phyloP scores from a whole-genome alignment of 2,797 vertebrate species.

The Lithobates pipiens region DNA sequence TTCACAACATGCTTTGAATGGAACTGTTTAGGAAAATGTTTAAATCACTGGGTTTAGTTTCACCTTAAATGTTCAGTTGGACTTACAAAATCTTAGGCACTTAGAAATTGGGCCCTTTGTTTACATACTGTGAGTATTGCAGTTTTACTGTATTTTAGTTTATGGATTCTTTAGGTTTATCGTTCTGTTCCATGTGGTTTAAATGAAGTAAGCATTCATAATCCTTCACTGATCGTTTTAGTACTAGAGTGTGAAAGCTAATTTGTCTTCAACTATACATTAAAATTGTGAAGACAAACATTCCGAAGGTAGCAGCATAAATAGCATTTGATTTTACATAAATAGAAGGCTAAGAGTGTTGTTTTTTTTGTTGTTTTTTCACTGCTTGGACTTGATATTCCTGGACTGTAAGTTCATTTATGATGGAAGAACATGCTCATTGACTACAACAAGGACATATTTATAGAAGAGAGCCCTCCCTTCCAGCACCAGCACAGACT shows the following conservation, averaged over 20 bases:
- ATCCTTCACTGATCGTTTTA: neutral
- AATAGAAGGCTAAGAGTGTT: conserved; percentile 41
- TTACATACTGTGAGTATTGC: no score
- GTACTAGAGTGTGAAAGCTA: neutral
- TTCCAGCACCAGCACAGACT: conserved; percentile 87
- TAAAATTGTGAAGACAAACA: conserved; percentile 72
- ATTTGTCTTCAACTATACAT: neutral
- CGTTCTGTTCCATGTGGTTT: neutral
- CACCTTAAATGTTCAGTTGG: no score
- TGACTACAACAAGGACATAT: conserved; percentile 85
- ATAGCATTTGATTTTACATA: conserved; percentile 69
- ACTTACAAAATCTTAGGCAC: no score
- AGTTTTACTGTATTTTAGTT: neutral
- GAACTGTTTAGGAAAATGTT: no score
- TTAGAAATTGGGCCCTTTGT: no score
- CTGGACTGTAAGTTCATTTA: conserved; percentile 81
- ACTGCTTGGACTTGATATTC: conserved; percentile 65
- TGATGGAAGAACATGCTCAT: conserved; percentile 84
- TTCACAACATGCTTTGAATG: no score
- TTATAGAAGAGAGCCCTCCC: conserved; percentile 82
- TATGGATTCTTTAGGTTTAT: neutral
- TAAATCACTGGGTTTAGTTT: no score
- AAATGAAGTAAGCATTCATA: neutral
- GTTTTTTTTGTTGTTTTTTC: neutral
- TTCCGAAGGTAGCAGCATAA: conserved; percentile 74